Evolutionary conservation across 2,113 vertebrate species (phyloP).

Genomic region (Eudyptes chrysolophus): DNA sequence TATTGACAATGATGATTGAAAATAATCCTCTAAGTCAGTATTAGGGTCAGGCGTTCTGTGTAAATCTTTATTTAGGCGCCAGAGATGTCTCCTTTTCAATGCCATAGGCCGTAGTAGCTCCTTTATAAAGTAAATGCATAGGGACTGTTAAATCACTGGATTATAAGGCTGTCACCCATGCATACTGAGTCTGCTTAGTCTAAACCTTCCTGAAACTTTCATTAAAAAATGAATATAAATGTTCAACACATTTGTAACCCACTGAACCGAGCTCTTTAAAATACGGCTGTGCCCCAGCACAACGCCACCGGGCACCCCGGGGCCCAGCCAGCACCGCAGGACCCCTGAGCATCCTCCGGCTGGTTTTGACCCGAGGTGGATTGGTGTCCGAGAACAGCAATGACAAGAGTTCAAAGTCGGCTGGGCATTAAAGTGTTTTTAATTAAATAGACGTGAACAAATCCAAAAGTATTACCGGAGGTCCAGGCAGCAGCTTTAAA

Average conservation of each 20-base stretch:
- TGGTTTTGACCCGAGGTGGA: rapidly evolving
- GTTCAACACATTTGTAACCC: background rate
- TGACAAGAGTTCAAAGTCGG: no score
- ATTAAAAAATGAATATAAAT: background rate
- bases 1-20: background rate
- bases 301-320: rapidly evolving
- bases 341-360: rapidly evolving
- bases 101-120: background rate
- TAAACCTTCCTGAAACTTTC: background rate
- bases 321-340: background rate
- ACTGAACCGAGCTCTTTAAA: rapidly evolving
- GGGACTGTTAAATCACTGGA: background rate
- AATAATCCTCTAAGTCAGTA: background rate
- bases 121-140: background rate
- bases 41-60: background rate
- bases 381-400: rapidly evolving
- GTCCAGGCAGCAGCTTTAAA: background rate
- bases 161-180: background rate
- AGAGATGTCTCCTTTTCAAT: background rate
- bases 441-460: background rate
- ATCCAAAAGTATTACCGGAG: background rate
- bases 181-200: background rate
- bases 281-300: background rate
- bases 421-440: background rate
- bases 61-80: background rate